Evolutionary conservation across 2,113 vertebrate genomes (phyloP).

Genomic region (Pogona vitticeps): DNA sequence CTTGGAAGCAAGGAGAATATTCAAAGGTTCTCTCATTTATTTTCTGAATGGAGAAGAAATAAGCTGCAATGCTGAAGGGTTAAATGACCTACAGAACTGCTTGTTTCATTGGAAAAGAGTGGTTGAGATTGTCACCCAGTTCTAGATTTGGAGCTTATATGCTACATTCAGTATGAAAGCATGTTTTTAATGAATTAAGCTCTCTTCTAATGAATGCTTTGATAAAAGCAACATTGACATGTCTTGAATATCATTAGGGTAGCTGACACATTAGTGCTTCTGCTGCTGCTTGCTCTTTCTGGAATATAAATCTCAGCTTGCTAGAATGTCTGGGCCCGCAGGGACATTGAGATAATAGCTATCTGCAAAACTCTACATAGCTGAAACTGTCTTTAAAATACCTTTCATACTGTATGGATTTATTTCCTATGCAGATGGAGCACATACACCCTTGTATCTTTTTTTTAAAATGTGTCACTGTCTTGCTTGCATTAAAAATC

Average conservation of each 20-base stretch:
- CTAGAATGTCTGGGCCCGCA: neutral
- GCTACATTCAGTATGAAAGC: neutral
- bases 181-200: neutral
- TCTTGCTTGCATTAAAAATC: neutral
- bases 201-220: neutral
- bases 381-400: neutral
- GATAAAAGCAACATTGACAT: slow-evolving; percentile 4
- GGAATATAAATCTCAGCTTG: slow-evolving; percentile 25
- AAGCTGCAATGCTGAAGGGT: neutral
- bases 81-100: neutral
- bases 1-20: no score
- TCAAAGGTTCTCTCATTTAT: no score
- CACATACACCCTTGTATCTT: neutral
- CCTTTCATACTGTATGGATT: neutral
- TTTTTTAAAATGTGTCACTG: neutral
- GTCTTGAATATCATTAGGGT: slow-evolving; percentile 1
- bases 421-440: neutral
- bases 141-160: neutral
- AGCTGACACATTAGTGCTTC: neutral
- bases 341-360: neutral
- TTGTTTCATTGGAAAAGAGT: neutral
- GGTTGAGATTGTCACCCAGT: neutral
- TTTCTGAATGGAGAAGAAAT: neutral
- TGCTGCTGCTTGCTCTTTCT: neutral
- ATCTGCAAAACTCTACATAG: neutral